phyloP scores from a whole-genome alignment of 1,140 invertebrate species.

The Aradophagus sp. region DNA sequence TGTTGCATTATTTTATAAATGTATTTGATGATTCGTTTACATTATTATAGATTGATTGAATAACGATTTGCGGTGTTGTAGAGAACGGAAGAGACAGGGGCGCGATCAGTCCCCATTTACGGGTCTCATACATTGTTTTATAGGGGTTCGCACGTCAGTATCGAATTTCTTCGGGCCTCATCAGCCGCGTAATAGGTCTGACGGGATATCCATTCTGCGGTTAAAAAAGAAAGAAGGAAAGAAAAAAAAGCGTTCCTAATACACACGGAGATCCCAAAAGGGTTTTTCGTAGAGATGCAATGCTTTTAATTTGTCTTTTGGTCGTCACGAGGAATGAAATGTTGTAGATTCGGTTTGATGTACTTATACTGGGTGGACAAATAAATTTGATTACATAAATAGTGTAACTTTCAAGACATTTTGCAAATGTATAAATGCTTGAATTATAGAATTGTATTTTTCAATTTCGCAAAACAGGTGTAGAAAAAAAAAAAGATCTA shows the following conservation, averaged over 20 bases:
- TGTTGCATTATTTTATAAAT: no score
- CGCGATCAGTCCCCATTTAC: slow-evolving; percentile 38
- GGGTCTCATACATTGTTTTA: slow-evolving; percentile 64
- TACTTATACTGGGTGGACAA: slow-evolving; percentile 17
- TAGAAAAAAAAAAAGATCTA: no score
- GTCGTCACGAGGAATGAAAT: slow-evolving; percentile 16
- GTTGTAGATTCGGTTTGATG: slow-evolving; percentile 11
- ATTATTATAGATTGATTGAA: no score
- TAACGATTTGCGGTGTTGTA: slow-evolving; percentile 11
- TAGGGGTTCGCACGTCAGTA: slow-evolving; percentile 51
- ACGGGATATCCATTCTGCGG: slow-evolving; percentile 69
- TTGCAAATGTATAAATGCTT: no score
- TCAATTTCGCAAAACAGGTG: no score
- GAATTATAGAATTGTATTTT: no score
- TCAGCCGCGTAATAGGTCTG: slow-evolving; percentile 52
- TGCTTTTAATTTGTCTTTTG: slow-evolving; percentile 29
- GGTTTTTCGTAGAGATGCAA: slow-evolving; percentile 38
- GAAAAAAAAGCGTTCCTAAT: slow-evolving; percentile 46
- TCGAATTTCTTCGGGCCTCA: slow-evolving; percentile 60
- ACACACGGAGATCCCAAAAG: slow-evolving; percentile 24
- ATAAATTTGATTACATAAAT: no score
- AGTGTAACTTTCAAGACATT: no score
- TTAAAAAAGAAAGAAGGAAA: no score
- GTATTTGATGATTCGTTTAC: no score
- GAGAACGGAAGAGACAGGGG: slow-evolving; percentile 16